Conservation (phyloP, 2,113 vertebrate species). For the Australoheros scitulus region DNA sequence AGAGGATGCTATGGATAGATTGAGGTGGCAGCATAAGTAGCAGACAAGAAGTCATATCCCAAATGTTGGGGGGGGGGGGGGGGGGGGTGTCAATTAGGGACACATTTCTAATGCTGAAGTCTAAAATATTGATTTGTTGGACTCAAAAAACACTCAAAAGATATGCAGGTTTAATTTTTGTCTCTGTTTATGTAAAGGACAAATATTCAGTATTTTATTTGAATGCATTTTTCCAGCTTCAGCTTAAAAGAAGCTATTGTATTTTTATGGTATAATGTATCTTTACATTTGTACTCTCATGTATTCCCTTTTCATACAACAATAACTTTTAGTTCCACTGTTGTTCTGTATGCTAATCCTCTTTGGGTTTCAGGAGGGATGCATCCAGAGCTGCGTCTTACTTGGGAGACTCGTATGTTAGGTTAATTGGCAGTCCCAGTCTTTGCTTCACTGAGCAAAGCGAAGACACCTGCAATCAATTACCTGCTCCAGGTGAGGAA, state of each 20-base stretch:
- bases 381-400: no score
- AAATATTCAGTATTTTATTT: no score
- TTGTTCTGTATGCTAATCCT: neutral
- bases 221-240: neutral
- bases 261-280: neutral
- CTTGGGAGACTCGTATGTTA: neutral
- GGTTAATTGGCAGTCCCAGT: neutral
- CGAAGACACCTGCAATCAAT: neutral
- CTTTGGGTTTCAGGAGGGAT: neutral
- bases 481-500: neutral
- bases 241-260: neutral
- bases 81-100: no score
- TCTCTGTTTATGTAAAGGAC: no score
- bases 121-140: no score
- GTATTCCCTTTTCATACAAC: neutral
- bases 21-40: no score
- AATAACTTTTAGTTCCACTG: neutral
- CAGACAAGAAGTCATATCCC: no score
- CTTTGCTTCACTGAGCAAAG: neutral
- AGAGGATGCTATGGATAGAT: neutral
- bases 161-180: no score
- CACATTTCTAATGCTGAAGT: no score
- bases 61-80: no score
- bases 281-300: accelerated
- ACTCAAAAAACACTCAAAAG: no score